Percentiles rank a stretch among this genome's conserved stretches.
Conservation (phyloP, 2,888 invertebrate genomes). For the Drosophila histrio region DNA sequence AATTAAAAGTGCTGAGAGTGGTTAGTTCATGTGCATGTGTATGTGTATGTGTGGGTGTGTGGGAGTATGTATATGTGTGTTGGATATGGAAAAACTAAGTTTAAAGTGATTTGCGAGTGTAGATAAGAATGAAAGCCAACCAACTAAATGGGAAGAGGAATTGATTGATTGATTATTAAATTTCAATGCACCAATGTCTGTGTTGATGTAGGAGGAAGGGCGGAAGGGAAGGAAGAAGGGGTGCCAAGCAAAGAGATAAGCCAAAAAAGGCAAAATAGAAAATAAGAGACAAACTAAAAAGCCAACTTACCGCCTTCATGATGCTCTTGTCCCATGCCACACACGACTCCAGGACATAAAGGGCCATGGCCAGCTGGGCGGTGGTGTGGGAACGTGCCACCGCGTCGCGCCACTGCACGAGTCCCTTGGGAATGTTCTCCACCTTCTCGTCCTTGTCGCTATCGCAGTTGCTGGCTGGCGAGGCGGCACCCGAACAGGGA, state of each 20-base stretch:
- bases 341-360: slow-evolving; percentile 94
- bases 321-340: slow-evolving; percentile 99
- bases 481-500: slow-evolving; percentile 79
- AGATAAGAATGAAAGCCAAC: slow-evolving; percentile 17
- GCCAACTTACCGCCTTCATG: slow-evolving; percentile 97
- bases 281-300: slow-evolving; percentile 9
- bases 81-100: neutral
- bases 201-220: neutral
- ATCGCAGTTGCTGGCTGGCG: slow-evolving; percentile 83
- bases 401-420: slow-evolving; percentile 95
- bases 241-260: slow-evolving; percentile 55
- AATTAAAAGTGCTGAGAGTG: neutral
- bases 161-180: neutral
- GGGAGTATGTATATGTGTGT: neutral
- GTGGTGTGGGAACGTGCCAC: slow-evolving; percentile 93
- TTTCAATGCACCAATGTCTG: neutral
- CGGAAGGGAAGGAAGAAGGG: neutral
- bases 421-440: slow-evolving; percentile 86
- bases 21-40: slow-evolving; percentile 21
- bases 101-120: slow-evolving; percentile 5
- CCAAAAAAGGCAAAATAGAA: slow-evolving; percentile 14
- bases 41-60: neutral
- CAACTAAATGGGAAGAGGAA: slow-evolving; percentile 18
- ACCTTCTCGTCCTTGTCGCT: slow-evolving; percentile 83
- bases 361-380: slow-evolving; percentile 95